Evolutionary conservation across 2,797 vertebrate genomes (phyloP).

Genomic region (Sebastes itinus): DNA sequence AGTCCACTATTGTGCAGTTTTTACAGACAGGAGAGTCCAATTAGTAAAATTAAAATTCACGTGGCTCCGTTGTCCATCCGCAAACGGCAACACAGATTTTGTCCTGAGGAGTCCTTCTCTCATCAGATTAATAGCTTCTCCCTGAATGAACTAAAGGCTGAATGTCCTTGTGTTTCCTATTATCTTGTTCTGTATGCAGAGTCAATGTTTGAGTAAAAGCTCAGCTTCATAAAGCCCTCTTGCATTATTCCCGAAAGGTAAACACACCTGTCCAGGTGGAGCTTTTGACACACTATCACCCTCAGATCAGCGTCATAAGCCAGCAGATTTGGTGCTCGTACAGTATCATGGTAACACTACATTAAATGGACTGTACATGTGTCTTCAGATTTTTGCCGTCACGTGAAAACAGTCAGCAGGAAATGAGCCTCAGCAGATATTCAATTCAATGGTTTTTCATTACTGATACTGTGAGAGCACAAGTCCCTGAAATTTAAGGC

Average conservation of each 20-base stretch:
- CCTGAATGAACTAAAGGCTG: slow-evolving; percentile 42
- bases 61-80: neutral
- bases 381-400: neutral
- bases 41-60: slow-evolving; percentile 19
- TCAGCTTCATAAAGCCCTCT: slow-evolving; percentile 52
- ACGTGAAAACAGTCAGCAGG: slow-evolving; percentile 11
- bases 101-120: slow-evolving; percentile 38
- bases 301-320: slow-evolving; percentile 40
- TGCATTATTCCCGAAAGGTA: slow-evolving; percentile 56
- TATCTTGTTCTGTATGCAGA: slow-evolving; percentile 41
- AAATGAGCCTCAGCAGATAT: neutral
- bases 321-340: neutral
- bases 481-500: slow-evolving; percentile 45
- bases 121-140: slow-evolving; percentile 59
- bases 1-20: neutral
- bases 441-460: slow-evolving; percentile 37
- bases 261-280: slow-evolving; percentile 76
- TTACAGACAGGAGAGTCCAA: neutral
- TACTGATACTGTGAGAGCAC: slow-evolving; percentile 30
- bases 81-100: slow-evolving; percentile 30
- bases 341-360: neutral
- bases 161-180: slow-evolving; percentile 53
- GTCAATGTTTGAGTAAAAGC: slow-evolving; percentile 73
- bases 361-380: neutral
- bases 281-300: slow-evolving; percentile 43